These are phyloP conservation scores for Habropoda laboriosa DNA, from an alignment of 1,140 invertebrate species.

Conservation along the genomic window DNA sequence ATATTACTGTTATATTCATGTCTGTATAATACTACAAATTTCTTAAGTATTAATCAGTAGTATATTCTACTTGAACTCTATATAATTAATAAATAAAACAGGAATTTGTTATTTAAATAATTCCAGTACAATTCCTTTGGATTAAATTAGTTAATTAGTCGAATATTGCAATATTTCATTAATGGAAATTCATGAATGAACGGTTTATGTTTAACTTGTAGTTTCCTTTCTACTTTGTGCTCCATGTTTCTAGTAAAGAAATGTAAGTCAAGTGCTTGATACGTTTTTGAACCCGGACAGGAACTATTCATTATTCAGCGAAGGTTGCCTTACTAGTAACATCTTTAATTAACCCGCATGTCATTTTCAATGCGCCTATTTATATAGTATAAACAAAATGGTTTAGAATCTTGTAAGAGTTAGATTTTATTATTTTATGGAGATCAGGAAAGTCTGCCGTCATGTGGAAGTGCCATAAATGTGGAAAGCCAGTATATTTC, in stretches of 20 bases:
- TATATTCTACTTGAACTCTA: no score
- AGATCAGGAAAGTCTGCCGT: conserved; percentile 28
- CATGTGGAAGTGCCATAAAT: conserved; percentile 95
- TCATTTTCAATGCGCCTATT: conserved; percentile 53
- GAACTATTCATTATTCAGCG: conserved; percentile 28
- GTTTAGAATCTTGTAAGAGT: conserved; percentile 40
- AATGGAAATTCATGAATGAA: neutral
- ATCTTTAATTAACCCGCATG: conserved; percentile 58
- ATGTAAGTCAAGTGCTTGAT: conserved; percentile 39
- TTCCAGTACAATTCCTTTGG: neutral
- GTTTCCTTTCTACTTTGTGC: conserved; percentile 4
- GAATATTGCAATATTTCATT: neutral
- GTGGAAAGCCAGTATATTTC: conserved; percentile 93
- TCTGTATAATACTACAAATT: no score
- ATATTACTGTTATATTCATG: no score
- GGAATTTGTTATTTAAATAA: neutral
- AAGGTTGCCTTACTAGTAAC: conserved; percentile 58
- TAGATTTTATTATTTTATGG: conserved; percentile 19
- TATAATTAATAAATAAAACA: neutral
- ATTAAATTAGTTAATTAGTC: neutral
- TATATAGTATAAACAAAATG: conserved; percentile 62
- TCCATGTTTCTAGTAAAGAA: conserved; percentile 4
- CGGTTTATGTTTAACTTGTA: neutral
- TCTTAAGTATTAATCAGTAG: no score
- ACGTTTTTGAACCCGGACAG: conserved; percentile 27